Evolutionary conservation across 2,113 vertebrate species (phyloP).

Genomic region (Hemicordylus capensis): DNA sequence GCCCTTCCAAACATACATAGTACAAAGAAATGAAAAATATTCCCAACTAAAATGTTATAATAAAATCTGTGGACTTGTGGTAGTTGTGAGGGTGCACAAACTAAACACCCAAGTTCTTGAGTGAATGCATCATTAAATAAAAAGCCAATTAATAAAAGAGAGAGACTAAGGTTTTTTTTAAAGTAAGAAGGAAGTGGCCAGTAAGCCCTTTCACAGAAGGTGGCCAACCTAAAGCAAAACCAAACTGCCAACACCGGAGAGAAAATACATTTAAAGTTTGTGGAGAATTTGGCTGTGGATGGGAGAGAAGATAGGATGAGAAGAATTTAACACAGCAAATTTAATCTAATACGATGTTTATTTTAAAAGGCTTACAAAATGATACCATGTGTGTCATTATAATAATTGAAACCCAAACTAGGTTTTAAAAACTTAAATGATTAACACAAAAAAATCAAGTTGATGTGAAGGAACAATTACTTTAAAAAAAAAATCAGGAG

Average conservation of each 20-base stretch:
- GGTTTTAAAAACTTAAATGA: slow-evolving; percentile 72
- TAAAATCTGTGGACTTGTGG: slow-evolving; percentile 3
- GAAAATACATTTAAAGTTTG: slow-evolving; percentile 55
- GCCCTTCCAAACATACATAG: not conserved
- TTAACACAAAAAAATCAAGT: slow-evolving; percentile 78
- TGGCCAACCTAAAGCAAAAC: slow-evolving; percentile 31
- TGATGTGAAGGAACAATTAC: slow-evolving; percentile 79
- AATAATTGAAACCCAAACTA: slow-evolving; percentile 78
- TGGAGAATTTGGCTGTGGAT: slow-evolving; percentile 41
- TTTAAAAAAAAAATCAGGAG: slow-evolving; percentile 78
- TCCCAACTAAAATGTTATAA: slow-evolving; percentile 51
- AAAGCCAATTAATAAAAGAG: slow-evolving; percentile 53
- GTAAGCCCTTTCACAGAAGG: slow-evolving; percentile 29
- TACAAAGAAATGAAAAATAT: slow-evolving; percentile 46
- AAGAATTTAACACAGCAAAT: slow-evolving; percentile 67
- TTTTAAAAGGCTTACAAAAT: slow-evolving; percentile 74
- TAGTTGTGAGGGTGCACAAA: slow-evolving; percentile 32
- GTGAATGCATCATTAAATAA: slow-evolving; percentile 25
- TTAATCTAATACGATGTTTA: slow-evolving; percentile 79
- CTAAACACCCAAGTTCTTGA: not conserved
- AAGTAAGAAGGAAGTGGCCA: slow-evolving; percentile 48
- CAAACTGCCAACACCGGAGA: not conserved
- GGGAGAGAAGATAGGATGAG: not conserved
- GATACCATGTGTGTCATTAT: slow-evolving; percentile 72
- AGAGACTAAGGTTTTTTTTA: not conserved